Base-by-base conservation (phyloP, 1,140 invertebrate species). In the Drosophila aff. region DNA sequence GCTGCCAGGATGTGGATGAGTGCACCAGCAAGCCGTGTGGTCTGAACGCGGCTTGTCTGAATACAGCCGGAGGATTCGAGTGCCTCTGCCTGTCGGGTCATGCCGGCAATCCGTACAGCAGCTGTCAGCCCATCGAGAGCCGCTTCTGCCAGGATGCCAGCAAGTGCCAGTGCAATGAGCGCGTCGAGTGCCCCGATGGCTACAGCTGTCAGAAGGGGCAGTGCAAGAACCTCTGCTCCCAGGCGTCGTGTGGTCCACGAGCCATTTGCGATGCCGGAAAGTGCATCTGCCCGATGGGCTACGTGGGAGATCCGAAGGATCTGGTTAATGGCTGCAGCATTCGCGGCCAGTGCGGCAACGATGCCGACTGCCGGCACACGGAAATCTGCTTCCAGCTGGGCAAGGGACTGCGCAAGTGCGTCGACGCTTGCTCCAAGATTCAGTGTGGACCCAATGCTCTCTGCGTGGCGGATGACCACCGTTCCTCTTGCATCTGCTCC, bases 381-480 rank as follows among this genome's bases (percentile, higher is more conserved):
- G 96, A 98, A 93, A 98, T 98, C 83, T 98, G 97, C 91, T 97
- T 97, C 93, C 96, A 97, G 93, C 86, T 96, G 43, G 95, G 96
- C 33, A 96, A 96, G 93, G 96, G 95, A 10, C 87, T 95, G 5
- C 94, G 97, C 43, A 97, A 96, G 92, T 98, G 97, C 93, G 95
- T 98, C 2, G 97, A 98, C 84, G 96, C 96, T 5, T 98, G 97
- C 85, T 96, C 95, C 61, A 97, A 97, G 93, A 94, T 97, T 11
- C 97, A 98, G 82, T 98, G 97, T 92, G 97, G 97, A 15, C 97
- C 97, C 2, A 98, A 98, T 92, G 97, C 97, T 5, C 92, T 98
- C 2, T 98, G 97, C 87, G 94, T 98, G 0, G 95, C 96, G 23
- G 95, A 97, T 62, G 96, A 96, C 83, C 97, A 98, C 92, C 94